Conservation (phyloP, 1,140 invertebrate species). For the Saccostrea cuccullata region DNA sequence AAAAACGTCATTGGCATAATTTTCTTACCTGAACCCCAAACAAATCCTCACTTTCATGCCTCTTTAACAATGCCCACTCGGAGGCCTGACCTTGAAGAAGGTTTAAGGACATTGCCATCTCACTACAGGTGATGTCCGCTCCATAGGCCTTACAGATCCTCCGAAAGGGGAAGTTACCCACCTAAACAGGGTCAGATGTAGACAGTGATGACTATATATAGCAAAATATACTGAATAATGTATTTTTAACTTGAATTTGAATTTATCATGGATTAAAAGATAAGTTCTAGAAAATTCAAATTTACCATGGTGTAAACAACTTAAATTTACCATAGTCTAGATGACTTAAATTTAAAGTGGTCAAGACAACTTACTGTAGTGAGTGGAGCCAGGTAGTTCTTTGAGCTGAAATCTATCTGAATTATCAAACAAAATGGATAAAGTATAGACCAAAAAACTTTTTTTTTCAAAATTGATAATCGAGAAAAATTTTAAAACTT, state of each 20-base stretch:
- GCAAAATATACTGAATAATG: no score
- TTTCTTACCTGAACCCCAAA: constrained; percentile 89
- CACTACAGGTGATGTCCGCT: constrained; percentile 97
- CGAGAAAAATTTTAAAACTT: no score
- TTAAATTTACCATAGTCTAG: no score
- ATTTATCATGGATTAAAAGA: no score
- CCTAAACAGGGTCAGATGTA: constrained; percentile 68
- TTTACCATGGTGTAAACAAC: no score
- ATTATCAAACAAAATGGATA: constrained; percentile 58
- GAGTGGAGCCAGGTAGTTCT: constrained; percentile 94
- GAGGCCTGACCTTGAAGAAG: constrained; percentile 92
- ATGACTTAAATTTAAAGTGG: no score
- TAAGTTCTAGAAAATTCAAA: no score
- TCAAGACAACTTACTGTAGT: constrained; percentile 87
- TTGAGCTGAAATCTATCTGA: constrained; percentile 90
- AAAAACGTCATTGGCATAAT: no score
- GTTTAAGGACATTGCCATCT: constrained; percentile 95
- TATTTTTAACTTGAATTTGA: no score
- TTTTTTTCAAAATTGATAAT: no score
- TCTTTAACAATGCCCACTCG: constrained; percentile 97
- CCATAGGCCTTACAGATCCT: constrained; percentile 97
- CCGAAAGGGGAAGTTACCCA: constrained; percentile 97
- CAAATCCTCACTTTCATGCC: constrained; percentile 93
- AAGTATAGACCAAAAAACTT: no score
- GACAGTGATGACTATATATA: not conserved